Base-by-base conservation (phyloP, 2,888 invertebrate species). In the Mycalesis mineus region DNA sequence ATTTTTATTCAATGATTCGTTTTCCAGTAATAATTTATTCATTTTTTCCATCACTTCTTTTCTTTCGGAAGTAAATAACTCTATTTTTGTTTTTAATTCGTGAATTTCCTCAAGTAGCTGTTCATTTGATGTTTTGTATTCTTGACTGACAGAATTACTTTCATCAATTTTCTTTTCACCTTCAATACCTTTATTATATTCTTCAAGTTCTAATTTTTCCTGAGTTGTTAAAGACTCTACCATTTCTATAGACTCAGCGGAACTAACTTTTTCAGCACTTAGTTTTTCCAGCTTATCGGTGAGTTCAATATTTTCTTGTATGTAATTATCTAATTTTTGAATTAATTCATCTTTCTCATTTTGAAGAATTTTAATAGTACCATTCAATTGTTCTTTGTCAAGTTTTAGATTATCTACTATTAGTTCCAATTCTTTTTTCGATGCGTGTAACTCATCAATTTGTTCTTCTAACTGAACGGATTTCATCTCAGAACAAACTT, bases 401-500 rank as follows among this genome's bases (percentile, higher is more conserved):
- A 84, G 69, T 61, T 88, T 84, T 15, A 91, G 69, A 45, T 86
- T 80, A 55, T 91, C 84, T 57, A 91, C 84, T 55, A 92, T 86
- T 50, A 84, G 74, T 70, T 87, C 79, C 29, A 92, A 68, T 66
- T 87, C 84, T 65, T 84, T 84, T 66, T 90, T 91, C 60, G 90
- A 85, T 33, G 82, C 82, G 63, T 86, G 84, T 3, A 93, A 71
- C 56, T 88, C 80, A 69, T 92, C 94, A 47, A 95, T 82, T 75
- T 95, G 93, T 77, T 96, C 96, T 78, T 96, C 96, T 60, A 95
- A 79, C 69, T 95, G 94, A 37, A 95, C 94, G 7, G 94, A 92
- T 67, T 93, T 93, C 73, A 96, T 93, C 87, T 96, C 95, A 0
- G 94, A 92, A 28, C 92, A 92, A n/a, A 96, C 95, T 73, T 93